Percentiles rank a stretch among this genome's conserved stretches.
phyloP scores from a whole-genome alignment of 2,888 invertebrate species.

The Pristionchus mayeri region DNA sequence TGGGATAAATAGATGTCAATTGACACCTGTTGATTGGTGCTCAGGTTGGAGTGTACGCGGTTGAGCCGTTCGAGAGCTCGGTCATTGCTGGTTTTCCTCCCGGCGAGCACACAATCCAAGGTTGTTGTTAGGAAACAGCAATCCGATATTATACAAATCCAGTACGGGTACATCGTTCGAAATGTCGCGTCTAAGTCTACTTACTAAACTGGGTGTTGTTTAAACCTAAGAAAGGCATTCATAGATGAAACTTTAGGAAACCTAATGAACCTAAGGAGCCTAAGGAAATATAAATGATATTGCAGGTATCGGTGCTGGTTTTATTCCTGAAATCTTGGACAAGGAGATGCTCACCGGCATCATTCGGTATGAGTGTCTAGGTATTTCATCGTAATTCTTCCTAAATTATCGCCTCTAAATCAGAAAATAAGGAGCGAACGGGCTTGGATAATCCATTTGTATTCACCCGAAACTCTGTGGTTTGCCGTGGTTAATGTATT shows the following conservation, averaged over 20 bases:
- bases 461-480: too few relatives aligned
- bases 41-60: constrained; percentile 54
- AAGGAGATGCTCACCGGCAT: constrained; percentile 52
- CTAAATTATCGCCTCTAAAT: too few relatives aligned
- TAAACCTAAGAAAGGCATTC: too few relatives aligned
- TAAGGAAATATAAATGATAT: too few relatives aligned
- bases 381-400: neutral
- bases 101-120: constrained; percentile 64
- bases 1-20: neutral
- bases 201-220: neutral
- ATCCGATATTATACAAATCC: too few relatives aligned
- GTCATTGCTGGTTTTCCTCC: constrained; percentile 59
- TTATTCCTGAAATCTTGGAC: constrained; percentile 60
- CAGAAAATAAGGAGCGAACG: neutral
- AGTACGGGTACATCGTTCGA: too few relatives aligned
- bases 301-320: constrained; percentile 63
- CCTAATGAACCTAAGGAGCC: too few relatives aligned
- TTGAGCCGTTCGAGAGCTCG: constrained; percentile 64
- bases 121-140: too few relatives aligned
- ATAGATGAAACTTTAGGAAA: too few relatives aligned
- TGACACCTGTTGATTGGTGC: neutral
- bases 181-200: neutral
- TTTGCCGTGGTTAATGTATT: too few relatives aligned
- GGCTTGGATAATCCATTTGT: too few relatives aligned
- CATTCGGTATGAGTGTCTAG: constrained; percentile 40